These are phyloP conservation scores for Ichneumoninae sp. DNA, from an alignment of 2,888 invertebrate species.

Conservation along the genomic window DNA sequence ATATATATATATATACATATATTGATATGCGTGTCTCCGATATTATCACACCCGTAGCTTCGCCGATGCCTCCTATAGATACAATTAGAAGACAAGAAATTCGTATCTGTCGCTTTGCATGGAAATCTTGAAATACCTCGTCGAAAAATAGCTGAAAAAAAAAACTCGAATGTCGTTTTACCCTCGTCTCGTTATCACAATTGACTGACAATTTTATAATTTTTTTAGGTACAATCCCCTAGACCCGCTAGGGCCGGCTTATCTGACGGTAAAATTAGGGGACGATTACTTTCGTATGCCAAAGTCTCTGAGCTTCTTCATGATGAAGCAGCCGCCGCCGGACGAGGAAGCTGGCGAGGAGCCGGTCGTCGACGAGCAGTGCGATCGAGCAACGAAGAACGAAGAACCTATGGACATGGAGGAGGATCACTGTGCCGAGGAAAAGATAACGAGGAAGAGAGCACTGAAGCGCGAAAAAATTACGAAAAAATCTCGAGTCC, in stretches of 20 bases:
- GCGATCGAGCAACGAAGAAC: background rate
- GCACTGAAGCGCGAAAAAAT: constrained; percentile 16
- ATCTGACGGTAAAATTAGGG: constrained; percentile 80
- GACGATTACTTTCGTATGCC: constrained; percentile 81
- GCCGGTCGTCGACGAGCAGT: constrained; percentile 9
- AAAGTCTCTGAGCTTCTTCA: constrained; percentile 78
- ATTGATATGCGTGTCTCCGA: constrained; percentile 9
- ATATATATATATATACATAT: background rate
- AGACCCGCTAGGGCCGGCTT: constrained; percentile 78
- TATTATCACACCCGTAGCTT: constrained; percentile 10
- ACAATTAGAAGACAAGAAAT: constrained; percentile 12
- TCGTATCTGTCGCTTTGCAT: constrained; percentile 52
- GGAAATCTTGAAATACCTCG: constrained; percentile 36
- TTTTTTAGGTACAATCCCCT: constrained; percentile 79
- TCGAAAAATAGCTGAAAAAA: constrained; percentile 9
- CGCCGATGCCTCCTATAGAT: constrained; percentile 16
- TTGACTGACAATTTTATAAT: constrained; percentile 74
- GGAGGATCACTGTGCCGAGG: constrained; percentile 29
- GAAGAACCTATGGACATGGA: constrained; percentile 13
- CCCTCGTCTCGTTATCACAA: constrained; percentile 35
- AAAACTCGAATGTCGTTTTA: background rate
- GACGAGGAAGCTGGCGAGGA: constrained; percentile 56
- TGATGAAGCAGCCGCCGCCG: constrained; percentile 76
- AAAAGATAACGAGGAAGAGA: constrained; percentile 11
- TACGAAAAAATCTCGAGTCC: constrained; percentile 9